Evolutionary conservation across 2,888 invertebrate species (phyloP).

Genomic region (Parnassius apollo): DNA sequence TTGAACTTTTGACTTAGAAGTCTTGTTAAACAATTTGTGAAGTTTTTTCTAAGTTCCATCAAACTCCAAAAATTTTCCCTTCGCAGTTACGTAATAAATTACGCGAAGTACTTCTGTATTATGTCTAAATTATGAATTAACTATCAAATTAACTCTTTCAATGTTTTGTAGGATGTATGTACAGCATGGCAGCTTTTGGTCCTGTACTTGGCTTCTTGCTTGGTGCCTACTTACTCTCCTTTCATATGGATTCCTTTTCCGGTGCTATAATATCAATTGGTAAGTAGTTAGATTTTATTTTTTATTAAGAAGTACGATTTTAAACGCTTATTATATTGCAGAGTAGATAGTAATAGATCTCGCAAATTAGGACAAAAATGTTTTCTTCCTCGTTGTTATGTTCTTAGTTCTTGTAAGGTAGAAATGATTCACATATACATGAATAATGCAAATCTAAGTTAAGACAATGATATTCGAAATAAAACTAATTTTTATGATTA

Average conservation of each 20-base stretch:
- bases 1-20: too few species aligned
- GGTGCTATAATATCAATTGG: conserved; percentile 87
- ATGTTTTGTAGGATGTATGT: conserved; percentile 89
- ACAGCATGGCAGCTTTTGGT: conserved; percentile 97
- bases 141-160: neutral
- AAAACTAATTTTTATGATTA: too few species aligned
- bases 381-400: too few species aligned
- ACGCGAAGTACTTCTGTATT: neutral
- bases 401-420: too few species aligned
- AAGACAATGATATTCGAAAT: too few species aligned
- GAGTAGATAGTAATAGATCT: neutral
- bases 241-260: conserved; percentile 95
- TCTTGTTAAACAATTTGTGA: too few species aligned
- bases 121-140: neutral
- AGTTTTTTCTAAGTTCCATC: too few species aligned
- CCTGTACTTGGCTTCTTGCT: conserved; percentile 96
- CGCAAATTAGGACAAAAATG: too few species aligned
- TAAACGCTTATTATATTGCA: too few species aligned
- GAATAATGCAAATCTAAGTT: too few species aligned
- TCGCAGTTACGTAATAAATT: neutral
- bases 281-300: conserved; percentile 51
- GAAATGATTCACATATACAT: too few species aligned
- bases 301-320: neutral
- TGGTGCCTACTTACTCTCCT: conserved; percentile 94
- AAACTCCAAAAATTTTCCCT: neutral